Evolutionary conservation across 2,888 invertebrate genomes (phyloP).

Genomic region (Atrina japonica): DNA sequence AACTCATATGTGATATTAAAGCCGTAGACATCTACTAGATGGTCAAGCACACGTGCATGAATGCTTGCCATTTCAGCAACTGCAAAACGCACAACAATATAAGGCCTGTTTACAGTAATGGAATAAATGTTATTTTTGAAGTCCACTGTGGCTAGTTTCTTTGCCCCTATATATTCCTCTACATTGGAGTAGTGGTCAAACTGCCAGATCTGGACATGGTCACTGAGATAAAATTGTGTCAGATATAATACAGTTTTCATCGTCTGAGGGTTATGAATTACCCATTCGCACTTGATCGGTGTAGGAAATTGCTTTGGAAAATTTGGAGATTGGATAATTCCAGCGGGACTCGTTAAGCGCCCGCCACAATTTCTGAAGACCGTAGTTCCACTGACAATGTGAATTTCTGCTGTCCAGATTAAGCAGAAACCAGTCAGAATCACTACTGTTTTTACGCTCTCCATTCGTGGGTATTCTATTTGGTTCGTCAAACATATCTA

Average conservation of each 20-base stretch:
- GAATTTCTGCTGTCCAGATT: not conserved
- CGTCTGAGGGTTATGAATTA: slow-evolving; percentile 86
- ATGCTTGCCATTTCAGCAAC: slow-evolving; percentile 83
- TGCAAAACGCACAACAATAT: slow-evolving; percentile 89
- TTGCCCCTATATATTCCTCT: slow-evolving; percentile 58
- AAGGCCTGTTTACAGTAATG: slow-evolving; percentile 84
- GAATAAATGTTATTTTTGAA: slow-evolving; percentile 66
- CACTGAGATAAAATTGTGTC: slow-evolving; percentile 90
- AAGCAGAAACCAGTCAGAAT: slow-evolving; percentile 1
- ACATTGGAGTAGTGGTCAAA: slow-evolving; percentile 72
- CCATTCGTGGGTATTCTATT: too few relatives aligned
- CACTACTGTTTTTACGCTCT: not conserved
- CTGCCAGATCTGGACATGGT: slow-evolving; percentile 67
- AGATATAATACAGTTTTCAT: slow-evolving; percentile 90
- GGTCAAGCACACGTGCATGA: slow-evolving; percentile 90
- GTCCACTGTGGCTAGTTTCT: slow-evolving; percentile 67
- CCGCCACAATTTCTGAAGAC: slow-evolving; percentile 65
- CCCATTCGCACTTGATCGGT: slow-evolving; percentile 93
- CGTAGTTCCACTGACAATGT: not conserved
- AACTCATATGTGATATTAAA: slow-evolving; percentile 96
- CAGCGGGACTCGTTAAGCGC: slow-evolving; percentile 54
- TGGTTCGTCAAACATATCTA: too few relatives aligned
- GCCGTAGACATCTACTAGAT: slow-evolving; percentile 92
- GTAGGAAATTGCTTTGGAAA: slow-evolving; percentile 91
- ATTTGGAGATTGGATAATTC: slow-evolving; percentile 87